phyloP scores from a whole-genome alignment of 2,113 vertebrate genomes.

The Rhinoderma darwinii region DNA sequence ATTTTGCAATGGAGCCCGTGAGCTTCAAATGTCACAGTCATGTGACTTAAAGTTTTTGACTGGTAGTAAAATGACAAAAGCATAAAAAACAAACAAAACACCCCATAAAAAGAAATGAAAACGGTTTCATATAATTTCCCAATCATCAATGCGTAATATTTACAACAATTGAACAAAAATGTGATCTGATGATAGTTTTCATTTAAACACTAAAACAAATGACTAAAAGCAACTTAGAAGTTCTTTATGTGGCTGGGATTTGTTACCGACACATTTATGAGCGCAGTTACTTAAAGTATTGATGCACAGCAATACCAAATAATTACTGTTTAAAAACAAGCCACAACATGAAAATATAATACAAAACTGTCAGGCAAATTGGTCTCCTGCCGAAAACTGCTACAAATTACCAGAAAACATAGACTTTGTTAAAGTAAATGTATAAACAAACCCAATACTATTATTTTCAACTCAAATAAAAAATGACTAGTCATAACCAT shows the following conservation, averaged over 20 bases:
- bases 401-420: conserved; percentile 42
- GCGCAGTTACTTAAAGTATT: conserved; percentile 43
- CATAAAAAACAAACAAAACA: not conserved
- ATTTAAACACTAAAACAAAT: not conserved
- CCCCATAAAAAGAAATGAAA: not conserved
- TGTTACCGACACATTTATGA: conserved; percentile 26
- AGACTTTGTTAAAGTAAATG: conserved; percentile 49
- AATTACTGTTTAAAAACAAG: conserved; percentile 56
- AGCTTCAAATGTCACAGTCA: no score
- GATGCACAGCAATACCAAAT: conserved; percentile 50
- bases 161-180: not conserved
- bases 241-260: not conserved
- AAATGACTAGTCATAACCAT: conserved; percentile 45
- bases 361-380: conserved; percentile 56
- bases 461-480: conserved; percentile 43
- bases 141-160: not conserved
- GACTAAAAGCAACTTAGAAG: not conserved
- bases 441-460: conserved; percentile 46
- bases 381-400: conserved; percentile 53
- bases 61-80: no score
- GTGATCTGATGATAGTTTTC: not conserved
- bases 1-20: no score
- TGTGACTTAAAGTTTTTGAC: no score
- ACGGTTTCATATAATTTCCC: not conserved
- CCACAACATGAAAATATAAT: conserved; percentile 58